phyloP scores from a whole-genome alignment of 2,888 invertebrate genomes.

The Caprella mutica region DNA sequence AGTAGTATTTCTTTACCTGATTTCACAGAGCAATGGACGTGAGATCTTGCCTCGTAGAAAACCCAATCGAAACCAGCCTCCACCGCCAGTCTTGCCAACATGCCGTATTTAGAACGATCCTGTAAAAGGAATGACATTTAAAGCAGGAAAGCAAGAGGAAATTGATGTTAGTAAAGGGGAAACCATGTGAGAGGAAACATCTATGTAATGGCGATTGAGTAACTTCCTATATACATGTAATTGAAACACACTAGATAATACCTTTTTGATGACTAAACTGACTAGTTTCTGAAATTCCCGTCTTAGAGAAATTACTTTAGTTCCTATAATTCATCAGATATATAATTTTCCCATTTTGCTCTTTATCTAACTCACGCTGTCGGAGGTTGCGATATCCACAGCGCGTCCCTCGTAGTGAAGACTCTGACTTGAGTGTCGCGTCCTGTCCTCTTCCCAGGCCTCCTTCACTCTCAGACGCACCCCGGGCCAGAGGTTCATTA shows the following conservation, averaged over 20 bases:
- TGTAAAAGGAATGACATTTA: slow-evolving; percentile 43
- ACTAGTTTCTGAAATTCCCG: not conserved
- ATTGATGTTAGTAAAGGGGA: no score
- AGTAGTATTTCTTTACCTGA: slow-evolving; percentile 68
- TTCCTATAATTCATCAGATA: not conserved
- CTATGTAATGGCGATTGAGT: no score
- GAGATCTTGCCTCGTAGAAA: slow-evolving; percentile 83
- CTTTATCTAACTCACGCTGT: slow-evolving; percentile 41
- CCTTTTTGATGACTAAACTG: not conserved
- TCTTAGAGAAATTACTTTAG: no score
- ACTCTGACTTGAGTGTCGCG: slow-evolving; percentile 64
- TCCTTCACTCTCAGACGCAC: slow-evolving; percentile 82
- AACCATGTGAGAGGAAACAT: no score
- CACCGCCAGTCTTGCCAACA: slow-evolving; percentile 87
- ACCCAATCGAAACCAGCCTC: slow-evolving; percentile 99
- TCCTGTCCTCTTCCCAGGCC: slow-evolving; percentile 75
- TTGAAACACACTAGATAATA: no score
- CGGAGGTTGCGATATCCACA: slow-evolving; percentile 89
- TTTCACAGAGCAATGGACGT: slow-evolving; percentile 94
- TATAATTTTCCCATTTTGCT: not conserved
- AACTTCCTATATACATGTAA: no score
- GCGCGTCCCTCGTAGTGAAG: slow-evolving; percentile 94
- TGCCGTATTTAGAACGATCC: slow-evolving; percentile 85
- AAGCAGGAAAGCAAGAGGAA: no score
- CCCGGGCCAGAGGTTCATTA: slow-evolving; percentile 98